A percentile compares a stretch with the other conserved stretches of the same genome.
Conservation (phyloP, 2,113 vertebrate genomes). For the Hydropotes inermis region DNA sequence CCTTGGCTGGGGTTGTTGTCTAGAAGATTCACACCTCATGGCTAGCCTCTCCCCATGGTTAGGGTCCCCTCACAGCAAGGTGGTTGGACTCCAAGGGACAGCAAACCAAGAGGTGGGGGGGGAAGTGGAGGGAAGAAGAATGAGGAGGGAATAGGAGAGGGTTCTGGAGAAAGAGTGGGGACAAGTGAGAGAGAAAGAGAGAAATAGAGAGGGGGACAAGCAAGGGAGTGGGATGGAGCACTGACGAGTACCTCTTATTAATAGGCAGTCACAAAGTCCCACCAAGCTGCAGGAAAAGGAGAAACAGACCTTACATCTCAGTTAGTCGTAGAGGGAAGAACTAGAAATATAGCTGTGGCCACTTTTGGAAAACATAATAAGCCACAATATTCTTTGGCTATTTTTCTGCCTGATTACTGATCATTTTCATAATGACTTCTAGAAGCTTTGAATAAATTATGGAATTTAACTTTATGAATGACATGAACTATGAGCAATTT, state of each 20-base stretch:
- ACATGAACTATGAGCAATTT: neutral
- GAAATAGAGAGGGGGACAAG: too few relatives aligned
- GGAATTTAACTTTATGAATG: neutral
- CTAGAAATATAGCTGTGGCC: neutral
- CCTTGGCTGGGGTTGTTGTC: neutral
- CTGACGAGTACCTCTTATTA: neutral
- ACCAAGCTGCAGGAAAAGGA: neutral
- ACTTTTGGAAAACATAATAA: neutral
- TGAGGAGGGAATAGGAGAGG: too few relatives aligned
- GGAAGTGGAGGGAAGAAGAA: too few relatives aligned
- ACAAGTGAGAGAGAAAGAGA: neutral
- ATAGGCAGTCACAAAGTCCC: neutral
- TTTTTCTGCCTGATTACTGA: neutral
- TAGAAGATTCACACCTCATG: neutral
- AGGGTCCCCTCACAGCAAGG: neutral
- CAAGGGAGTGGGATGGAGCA: fast-evolving
- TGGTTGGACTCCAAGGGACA: neutral
- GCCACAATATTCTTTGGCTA: neutral
- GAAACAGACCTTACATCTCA: neutral
- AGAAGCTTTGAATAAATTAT: neutral
- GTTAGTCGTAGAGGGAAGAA: neutral
- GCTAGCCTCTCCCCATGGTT: neutral
- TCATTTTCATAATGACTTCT: neutral
- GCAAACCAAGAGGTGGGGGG: neutral
- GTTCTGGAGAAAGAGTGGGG: fast-evolving